These are phyloP conservation scores for Oostethus manadensis DNA, from an alignment of 2,113 vertebrate species.

Conservation along the genomic window DNA sequence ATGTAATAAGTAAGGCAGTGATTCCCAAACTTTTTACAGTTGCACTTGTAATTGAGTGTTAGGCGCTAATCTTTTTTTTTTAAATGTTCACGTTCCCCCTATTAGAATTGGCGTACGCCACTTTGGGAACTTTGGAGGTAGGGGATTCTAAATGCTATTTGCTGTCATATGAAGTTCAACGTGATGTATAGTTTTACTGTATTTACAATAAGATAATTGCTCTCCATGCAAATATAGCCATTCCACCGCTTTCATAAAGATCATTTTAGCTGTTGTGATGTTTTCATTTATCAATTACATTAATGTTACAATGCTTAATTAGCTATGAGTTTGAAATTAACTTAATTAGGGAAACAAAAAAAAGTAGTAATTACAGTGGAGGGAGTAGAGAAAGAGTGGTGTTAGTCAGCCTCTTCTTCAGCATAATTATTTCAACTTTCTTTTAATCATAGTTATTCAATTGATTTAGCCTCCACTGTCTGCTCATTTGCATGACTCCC, in stretches of 20 bases:
- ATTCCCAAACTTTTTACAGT: too few relatives aligned
- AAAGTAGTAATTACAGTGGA: too few relatives aligned
- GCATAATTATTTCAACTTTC: slow-evolving; percentile 3
- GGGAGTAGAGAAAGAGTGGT: slow-evolving; percentile 35
- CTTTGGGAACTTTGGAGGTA: too few relatives aligned
- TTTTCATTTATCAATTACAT: not conserved
- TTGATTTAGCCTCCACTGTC: not conserved
- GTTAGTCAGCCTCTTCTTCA: slow-evolving; percentile 19
- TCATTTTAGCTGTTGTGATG: not conserved
- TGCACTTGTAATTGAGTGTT: too few relatives aligned
- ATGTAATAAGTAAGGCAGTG: too few relatives aligned
- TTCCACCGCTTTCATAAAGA: not conserved
- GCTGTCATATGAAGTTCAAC: too few relatives aligned
- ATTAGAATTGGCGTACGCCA: too few relatives aligned
- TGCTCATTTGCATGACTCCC: slow-evolving; percentile 53
- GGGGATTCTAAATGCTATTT: too few relatives aligned
- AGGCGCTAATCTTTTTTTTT: too few relatives aligned
- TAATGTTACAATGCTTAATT: not conserved
- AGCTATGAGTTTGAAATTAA: too few relatives aligned
- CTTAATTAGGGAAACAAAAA: too few relatives aligned
- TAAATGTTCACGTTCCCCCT: too few relatives aligned
- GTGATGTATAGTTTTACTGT: not conserved
- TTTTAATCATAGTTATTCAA: not conserved
- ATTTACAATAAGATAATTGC: not conserved
- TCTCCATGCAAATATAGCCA: not conserved